Evolutionary conservation across 2,888 invertebrate genomes (phyloP).

Genomic region (Zygothrica quintamaculata): DNA sequence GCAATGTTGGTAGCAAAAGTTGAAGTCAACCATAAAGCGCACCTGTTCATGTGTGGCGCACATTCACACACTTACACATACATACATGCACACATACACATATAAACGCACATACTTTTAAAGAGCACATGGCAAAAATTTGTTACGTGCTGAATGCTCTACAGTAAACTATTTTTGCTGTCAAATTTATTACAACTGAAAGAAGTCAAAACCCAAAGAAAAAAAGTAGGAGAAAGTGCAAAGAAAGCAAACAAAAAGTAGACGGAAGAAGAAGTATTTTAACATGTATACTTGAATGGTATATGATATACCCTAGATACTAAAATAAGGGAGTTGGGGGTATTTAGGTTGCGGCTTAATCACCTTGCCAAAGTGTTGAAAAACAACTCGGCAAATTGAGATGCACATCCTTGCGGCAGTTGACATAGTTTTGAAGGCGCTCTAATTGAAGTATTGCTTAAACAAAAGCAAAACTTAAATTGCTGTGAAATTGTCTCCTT

Average conservation of each 20-base stretch:
- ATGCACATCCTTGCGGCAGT: conserved; percentile 59
- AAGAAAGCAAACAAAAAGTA: conserved; percentile 8
- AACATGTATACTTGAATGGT: conserved; percentile 6
- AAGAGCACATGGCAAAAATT: conserved; percentile 61
- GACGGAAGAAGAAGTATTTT: conserved; percentile 18
- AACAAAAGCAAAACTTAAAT: conserved; percentile 79
- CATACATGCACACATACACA: conserved; percentile 14
- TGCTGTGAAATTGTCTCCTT: conserved; percentile 70
- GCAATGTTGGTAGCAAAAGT: conserved; percentile 54
- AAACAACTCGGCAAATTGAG: conserved; percentile 52
- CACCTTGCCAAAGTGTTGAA: conserved; percentile 67
- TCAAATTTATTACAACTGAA: conserved; percentile 58
- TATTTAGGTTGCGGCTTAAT: conserved; percentile 55
- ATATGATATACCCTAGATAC: background rate
- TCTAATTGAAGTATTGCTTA: conserved; percentile 81
- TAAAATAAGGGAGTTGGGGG: background rate
- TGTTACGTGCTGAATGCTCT: conserved; percentile 69
- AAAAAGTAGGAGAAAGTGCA: conserved; percentile 14
- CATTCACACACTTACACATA: conserved; percentile 11
- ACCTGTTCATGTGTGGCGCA: conserved; percentile 62
- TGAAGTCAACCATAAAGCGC: conserved; percentile 72
- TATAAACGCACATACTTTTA: conserved; percentile 8
- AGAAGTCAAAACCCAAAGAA: conserved; percentile 27
- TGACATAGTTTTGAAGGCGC: conserved; percentile 72
- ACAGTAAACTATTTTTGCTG: conserved; percentile 71